Percentiles rank a stretch among this genome's conserved stretches.
phyloP scores from a whole-genome alignment of 2,797 vertebrate genomes.

The Apogon talboti region DNA sequence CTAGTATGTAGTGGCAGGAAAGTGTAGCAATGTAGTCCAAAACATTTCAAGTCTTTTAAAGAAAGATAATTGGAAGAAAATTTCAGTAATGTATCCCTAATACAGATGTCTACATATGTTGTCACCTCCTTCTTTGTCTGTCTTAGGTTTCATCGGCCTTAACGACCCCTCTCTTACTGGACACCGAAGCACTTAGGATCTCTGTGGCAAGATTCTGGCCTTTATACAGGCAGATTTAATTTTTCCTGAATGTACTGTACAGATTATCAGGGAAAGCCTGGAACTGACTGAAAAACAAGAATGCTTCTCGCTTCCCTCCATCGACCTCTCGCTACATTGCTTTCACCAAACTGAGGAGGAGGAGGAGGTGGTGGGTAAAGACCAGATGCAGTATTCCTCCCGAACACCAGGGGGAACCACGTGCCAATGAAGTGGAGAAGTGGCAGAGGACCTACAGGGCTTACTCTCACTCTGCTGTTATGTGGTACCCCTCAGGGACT shows the following conservation, averaged over 20 bases:
- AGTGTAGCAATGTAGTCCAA: too few relatives aligned
- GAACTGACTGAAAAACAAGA: slow-evolving; percentile 58
- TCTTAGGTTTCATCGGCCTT: slow-evolving; percentile 96
- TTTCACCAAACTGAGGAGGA: slow-evolving; percentile 59
- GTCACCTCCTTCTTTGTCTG: slow-evolving; percentile 40
- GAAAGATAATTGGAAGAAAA: too few relatives aligned
- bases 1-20: too few relatives aligned
- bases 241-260: slow-evolving; percentile 82
- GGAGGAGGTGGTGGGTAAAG: slow-evolving; percentile 40
- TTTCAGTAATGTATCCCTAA: too few relatives aligned
- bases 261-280: slow-evolving; percentile 74
- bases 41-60: too few relatives aligned
- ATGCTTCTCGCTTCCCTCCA: slow-evolving; percentile 69
- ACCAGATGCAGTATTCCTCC: slow-evolving; percentile 84
- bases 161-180: slow-evolving; percentile 67
- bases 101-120: not conserved
- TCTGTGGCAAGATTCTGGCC: slow-evolving; percentile 64
- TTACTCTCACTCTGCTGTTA: slow-evolving; percentile 68
- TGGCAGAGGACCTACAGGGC: slow-evolving; percentile 71
- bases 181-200: slow-evolving; percentile 81
- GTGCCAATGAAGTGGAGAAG: slow-evolving; percentile 78
- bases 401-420: slow-evolving; percentile 71
- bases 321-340: slow-evolving; percentile 64
- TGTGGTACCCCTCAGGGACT: slow-evolving; percentile 80
- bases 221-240: slow-evolving; percentile 60